Conservation (phyloP, 2,888 invertebrate species). For the Lottia gigantea region DNA sequence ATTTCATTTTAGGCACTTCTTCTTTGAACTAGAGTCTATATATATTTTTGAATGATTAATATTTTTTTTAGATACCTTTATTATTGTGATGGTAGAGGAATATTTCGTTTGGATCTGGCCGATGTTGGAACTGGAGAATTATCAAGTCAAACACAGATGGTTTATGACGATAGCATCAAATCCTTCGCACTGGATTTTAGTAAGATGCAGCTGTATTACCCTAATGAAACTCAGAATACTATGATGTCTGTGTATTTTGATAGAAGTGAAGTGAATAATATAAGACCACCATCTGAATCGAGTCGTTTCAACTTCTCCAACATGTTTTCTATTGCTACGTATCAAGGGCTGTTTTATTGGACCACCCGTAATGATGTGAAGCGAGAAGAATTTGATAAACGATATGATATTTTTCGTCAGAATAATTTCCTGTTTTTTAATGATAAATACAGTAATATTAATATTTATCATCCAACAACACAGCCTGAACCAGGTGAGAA, state of each 20-base stretch:
- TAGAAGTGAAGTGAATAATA: slow-evolving; percentile 75
- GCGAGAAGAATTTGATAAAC: slow-evolving; percentile 81
- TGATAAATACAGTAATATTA: slow-evolving; percentile 72
- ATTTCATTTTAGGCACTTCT: no score
- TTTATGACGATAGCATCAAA: slow-evolving; percentile 75
- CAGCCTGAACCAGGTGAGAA: slow-evolving; percentile 74
- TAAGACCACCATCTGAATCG: slow-evolving; percentile 74
- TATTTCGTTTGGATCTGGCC: slow-evolving; percentile 82
- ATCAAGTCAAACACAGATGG: slow-evolving; percentile 31
- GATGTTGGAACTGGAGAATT: slow-evolving; percentile 72
- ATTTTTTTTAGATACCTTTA: slow-evolving; percentile 79
- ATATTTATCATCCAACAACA: slow-evolving; percentile 76
- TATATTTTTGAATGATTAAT: not conserved
- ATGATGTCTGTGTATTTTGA: slow-evolving; percentile 85
- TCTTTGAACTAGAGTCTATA: no score
- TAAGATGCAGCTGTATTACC: slow-evolving; percentile 82
- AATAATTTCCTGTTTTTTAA: slow-evolving; percentile 72
- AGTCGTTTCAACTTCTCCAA: slow-evolving; percentile 80
- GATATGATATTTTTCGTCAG: slow-evolving; percentile 80
- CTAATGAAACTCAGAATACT: slow-evolving; percentile 80
- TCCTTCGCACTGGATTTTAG: slow-evolving; percentile 86
- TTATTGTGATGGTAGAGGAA: slow-evolving; percentile 79
- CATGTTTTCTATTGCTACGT: slow-evolving; percentile 80
- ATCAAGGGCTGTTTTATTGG: slow-evolving; percentile 86
- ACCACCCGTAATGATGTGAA: slow-evolving; percentile 82